Base-by-base conservation (phyloP, 2,888 invertebrate species). In the Fragum fragum region DNA sequence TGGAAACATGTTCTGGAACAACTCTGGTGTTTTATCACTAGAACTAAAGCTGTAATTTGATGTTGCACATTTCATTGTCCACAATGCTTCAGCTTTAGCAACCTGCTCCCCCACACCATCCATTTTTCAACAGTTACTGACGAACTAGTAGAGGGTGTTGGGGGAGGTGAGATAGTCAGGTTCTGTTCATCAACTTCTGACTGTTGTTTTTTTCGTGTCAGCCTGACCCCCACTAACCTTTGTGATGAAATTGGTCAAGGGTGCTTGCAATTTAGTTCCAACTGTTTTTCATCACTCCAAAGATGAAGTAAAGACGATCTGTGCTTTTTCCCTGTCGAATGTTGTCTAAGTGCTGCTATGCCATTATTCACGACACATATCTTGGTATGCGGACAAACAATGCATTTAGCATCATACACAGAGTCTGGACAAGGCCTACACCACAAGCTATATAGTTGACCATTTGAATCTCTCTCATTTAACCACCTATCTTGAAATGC, bases 31-130 rank as follows among this genome's bases (percentile, higher is more conserved):
- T 26, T 23, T n/a, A 70, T 70, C 28, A 28, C 26, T 26, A 53
- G 53, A 70, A 53, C 70, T 70, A 42, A 53, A 70, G 70, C 53
- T 70, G 16, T 70, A 52, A 11, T 53, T 53, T 9, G 28, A 53
- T 26, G 53, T 11, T 3, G 47, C 53, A 53, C 16, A 18, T 32
- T 70, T 70, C 28, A 70, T 70, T 70, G 70, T 28, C 70, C 70
- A 70, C 53, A 53, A 23, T 52, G 70, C 53, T 29, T 70, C 53
- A 3, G 70, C 70, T 32, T 70, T 52, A 9, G 53, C 52, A n/a
- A 28, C 70, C 16, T 9, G 14, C n/a, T 57, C 57, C 9, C 23
- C 14, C 9, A 57, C 52, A 42, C 5, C 9, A 69, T 69, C 42
- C 39, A 47, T 42, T 69, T n/a, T n/a, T n/a, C n/a, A n/a, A n/a